Evolutionary conservation across 2,797 vertebrate genomes (phyloP).

Genomic region (Lindbergichthys nudifrons): DNA sequence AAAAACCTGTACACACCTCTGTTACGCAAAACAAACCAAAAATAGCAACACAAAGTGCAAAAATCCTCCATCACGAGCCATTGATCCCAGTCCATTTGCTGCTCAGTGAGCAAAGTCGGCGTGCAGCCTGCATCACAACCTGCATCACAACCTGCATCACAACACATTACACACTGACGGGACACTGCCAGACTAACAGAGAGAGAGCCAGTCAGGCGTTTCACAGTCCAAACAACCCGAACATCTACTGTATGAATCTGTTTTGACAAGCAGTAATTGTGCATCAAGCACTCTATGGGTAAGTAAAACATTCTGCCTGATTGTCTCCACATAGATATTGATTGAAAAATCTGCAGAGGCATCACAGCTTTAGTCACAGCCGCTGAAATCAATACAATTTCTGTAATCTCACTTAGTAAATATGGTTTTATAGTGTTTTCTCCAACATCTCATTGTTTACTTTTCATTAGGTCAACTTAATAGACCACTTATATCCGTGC

Average conservation of each 20-base stretch:
- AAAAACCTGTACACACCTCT: neutral
- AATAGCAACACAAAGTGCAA: neutral
- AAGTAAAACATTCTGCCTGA: conserved; percentile 48
- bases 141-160: conserved; percentile 32
- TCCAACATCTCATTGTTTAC: conserved; percentile 30
- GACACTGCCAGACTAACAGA: conserved; percentile 20
- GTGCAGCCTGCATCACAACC: conserved; percentile 29
- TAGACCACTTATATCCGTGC: conserved; percentile 28
- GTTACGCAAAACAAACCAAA: conserved; percentile 9
- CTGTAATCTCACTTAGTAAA: conserved; percentile 36
- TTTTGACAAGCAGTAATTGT: conserved; percentile 61
- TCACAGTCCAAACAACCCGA: neutral
- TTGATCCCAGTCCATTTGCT: conserved; percentile 25
- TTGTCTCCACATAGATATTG: conserved; percentile 60
- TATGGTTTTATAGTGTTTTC: conserved; percentile 7
- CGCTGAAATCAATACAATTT: conserved; percentile 7
- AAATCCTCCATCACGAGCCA: conserved; percentile 23
- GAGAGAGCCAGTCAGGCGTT: conserved; percentile 24
- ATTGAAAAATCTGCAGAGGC: conserved; percentile 49
- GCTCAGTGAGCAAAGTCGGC: conserved; percentile 27
- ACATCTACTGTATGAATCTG: conserved; percentile 32
- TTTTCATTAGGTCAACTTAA: conserved; percentile 59
- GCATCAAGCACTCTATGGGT: conserved; percentile 34
- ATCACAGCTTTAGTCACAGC: conserved; percentile 16
- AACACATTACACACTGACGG: conserved; percentile 38